Evolutionary conservation across 2,888 invertebrate genomes (phyloP), one percentile per base, ranked within the genome.

Genomic region (Megastigmus dorsalis): DNA sequence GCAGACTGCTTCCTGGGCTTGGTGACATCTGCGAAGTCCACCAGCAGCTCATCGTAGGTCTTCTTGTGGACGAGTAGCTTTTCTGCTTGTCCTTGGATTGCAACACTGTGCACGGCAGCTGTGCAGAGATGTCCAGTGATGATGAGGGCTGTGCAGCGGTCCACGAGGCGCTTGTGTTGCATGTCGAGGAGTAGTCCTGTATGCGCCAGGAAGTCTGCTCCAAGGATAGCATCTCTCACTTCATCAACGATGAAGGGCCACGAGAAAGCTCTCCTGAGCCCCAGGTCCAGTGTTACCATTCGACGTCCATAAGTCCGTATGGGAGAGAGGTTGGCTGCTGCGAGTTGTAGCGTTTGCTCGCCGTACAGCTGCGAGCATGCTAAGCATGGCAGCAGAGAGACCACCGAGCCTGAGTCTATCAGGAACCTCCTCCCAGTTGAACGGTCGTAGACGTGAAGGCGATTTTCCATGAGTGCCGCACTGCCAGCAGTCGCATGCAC

Each of bases 171-270:
- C 10, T 9, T 1, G 20, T 55, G 18, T 1, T 20, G 55, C 9
- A 55, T 1, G 10, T 55, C 55, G 1, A 20, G 6, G 3, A 55
- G 33, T 2, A 55, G 33, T 0, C 36, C 55, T 9, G 9, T 2
- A 36, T 20, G 18, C 2, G 9, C 2, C 10, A 55, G 18, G 20
- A 55, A 55, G 20, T 55, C 55, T 7, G 36, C 55, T 5, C 55
- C 36, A 7, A 55, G 33, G 2, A 55, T 55, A 20, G 20, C 55
- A 10, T 9, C 9, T 1, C 6, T 9, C 1, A 55, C 55, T 1
- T 55, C 55, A 5, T 15, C 55, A 20, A 55, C 13, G 9, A 52
- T 23, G 52, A 52, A 52, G 4, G 52, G 52, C 52, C 52, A 52
- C 9, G 23, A 23, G 28, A 52, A 52, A 6, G 28, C 28, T 26